Base-by-base conservation (phyloP, 2,888 invertebrate species). In the Dryomyza anilis region DNA sequence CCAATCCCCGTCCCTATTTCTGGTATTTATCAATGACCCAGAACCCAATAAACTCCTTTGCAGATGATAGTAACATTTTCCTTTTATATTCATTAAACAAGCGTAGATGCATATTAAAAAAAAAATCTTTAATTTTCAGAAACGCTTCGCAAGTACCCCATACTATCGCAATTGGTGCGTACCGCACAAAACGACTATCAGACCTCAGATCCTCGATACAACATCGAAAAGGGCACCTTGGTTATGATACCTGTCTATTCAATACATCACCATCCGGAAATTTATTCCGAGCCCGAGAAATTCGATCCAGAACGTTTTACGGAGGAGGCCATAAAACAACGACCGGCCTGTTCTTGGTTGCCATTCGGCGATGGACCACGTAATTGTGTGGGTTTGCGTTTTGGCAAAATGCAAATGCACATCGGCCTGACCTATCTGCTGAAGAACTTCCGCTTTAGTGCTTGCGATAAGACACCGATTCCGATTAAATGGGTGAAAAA, bases 291-390 rank as follows among this genome's bases (percentile, higher is more conserved):
- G 7, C 89, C 91, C 0, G 83, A 87, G 1, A 83, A 81, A 23
- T 89, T 89, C 61, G 84, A 87, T 58, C 89, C 89, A 0, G 88
- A 89, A 14, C 82, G 89, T 71, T 89, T 89, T 73, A 76, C 82
- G 0, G 79, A 84, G 1, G 87, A 87, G 69, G 86, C 85, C 30
- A 86, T 87, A 48, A 80, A 84, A 1, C 84, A 82, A 45, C 77
- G 87, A 48, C 86, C 86, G 66, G 73, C 78, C 0, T 70, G 72
- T 0, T 70, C 75, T 12, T 81, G 73, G 73, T 52, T 75, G 21
- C 75, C 79, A 2, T 81, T 82, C 48, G 80, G 81, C 1, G 79
- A 79, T 52, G 81, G 81, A n/a, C 81, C 78, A 0, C 71, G 80
- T 1, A 80, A 73, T 61, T 81, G 81, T 61, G 75, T 81, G 45